Base-by-base conservation (phyloP, 2,113 vertebrate species). In the Sylvilagus bachmani region DNA sequence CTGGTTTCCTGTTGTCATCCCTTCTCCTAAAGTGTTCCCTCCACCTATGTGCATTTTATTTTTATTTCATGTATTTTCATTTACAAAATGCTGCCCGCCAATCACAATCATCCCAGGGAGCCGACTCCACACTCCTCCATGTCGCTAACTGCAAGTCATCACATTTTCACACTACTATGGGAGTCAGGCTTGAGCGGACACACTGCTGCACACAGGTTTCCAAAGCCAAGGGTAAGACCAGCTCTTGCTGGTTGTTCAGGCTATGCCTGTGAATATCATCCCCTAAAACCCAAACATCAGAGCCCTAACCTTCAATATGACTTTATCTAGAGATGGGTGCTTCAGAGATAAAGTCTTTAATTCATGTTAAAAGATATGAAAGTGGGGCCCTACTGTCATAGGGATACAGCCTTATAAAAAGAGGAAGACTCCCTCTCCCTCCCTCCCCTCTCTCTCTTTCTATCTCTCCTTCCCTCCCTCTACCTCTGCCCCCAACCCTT, bases 11-110 rank as follows among this genome's bases (percentile, higher is more conserved):
- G 0, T 25, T 96, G 55, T 81, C 84, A 4, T 24, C 13, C 31
- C 58, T n/a, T 78, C 86, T 38, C 51, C 80, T 89, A 83, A 61
- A 21, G 81, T 66, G 14, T 61, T 79, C 22, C 29, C 70, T 61
- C 27, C 38, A 70, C 10, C 24, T 77, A 86, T 87, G 31, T 84
- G 24, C 36, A 77, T 95, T 75, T 95, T 14, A n/a, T 51, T 75
- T 67, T 44, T 87, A 38, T 82, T 84, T 89, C 13, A 64, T 1
- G 11, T 82, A 33, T 44, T 58, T 62, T 29, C 61, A 38, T 75
- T 83, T 83, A 10, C 25, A 82, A 92, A 94, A 81, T 71, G 17
- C 29, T 92, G n/a, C 53, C 36, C 24, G 51, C 31, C 44, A 49
- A 78, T 94, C 51, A 62, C 66, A 96, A 33, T 62, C 36, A 7